phyloP scores from a whole-genome alignment of 2,797 vertebrate genomes.

The Sparus aurata region DNA sequence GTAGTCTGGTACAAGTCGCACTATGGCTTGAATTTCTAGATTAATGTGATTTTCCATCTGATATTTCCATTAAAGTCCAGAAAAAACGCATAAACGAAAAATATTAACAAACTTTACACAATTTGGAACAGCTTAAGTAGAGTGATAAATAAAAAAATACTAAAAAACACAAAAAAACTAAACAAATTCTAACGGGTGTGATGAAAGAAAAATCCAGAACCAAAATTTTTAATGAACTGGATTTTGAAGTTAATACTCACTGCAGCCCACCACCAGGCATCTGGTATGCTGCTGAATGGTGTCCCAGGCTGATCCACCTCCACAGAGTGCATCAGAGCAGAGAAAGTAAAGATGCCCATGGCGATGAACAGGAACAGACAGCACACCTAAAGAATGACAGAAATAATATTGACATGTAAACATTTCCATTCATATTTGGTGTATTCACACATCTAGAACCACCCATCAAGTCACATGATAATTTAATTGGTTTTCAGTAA shows the following conservation, averaged over 20 bases:
- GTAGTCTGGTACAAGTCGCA: not conserved
- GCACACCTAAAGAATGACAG: conserved; percentile 84
- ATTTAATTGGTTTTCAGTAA: not conserved
- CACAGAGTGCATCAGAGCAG: conserved; percentile 92
- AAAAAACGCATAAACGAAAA: not conserved
- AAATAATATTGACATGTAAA: conserved; percentile 10
- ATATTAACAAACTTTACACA: not conserved
- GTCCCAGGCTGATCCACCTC: conserved; percentile 91
- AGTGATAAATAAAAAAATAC: not conserved
- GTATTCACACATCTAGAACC: not conserved
- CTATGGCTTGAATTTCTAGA: not conserved
- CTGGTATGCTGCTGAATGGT: conserved; percentile 93
- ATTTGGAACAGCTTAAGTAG: not conserved
- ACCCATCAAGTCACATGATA: not conserved
- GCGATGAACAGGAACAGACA: conserved; percentile 94
- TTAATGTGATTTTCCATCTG: not conserved
- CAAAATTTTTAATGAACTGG: not conserved
- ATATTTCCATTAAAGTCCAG: not conserved
- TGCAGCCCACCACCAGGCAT: conserved; percentile 95
- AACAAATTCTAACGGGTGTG: not conserved
- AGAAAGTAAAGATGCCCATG: conserved; percentile 95
- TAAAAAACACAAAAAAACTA: no score
- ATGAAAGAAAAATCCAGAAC: not conserved
- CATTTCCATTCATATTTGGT: not conserved
- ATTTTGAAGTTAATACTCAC: conserved; percentile 80